Percentiles rank a stretch among this genome's conserved stretches.
These are phyloP conservation scores for Ormyrus nitidulus DNA, from an alignment of 2,888 invertebrate species.

Conservation along the genomic window DNA sequence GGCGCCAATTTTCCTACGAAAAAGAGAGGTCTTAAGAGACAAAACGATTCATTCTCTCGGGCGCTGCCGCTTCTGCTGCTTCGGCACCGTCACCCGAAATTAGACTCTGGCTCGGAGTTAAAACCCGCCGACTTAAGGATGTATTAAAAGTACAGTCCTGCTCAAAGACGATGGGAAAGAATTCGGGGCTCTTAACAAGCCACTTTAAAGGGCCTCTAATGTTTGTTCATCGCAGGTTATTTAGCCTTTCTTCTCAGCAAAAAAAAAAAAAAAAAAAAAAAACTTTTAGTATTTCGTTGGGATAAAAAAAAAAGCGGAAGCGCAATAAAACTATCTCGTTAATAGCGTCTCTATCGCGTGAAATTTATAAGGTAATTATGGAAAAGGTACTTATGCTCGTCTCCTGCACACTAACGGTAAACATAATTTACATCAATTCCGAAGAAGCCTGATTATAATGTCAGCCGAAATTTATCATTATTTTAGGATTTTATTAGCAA, in stretches of 20 bases:
- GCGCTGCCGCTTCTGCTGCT: background rate
- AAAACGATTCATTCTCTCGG: slow-evolving; percentile 17
- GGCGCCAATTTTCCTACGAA: slow-evolving; percentile 58
- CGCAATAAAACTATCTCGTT: too few species aligned
- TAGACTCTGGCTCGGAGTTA: slow-evolving; percentile 39
- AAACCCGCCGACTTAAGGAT: slow-evolving; percentile 27
- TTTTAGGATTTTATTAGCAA: background rate
- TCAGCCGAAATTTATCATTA: background rate
- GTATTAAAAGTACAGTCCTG: slow-evolving; percentile 41
- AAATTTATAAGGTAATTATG: too few species aligned
- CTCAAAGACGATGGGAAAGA: slow-evolving; percentile 38
- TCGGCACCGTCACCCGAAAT: slow-evolving; percentile 49
- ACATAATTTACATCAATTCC: slow-evolving; percentile 3
- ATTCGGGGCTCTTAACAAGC: slow-evolving; percentile 1
- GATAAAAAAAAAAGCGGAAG: too few species aligned
- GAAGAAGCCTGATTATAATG: background rate
- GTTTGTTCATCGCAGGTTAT: too few species aligned
- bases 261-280: slow-evolving; percentile 1
- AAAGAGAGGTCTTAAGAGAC: slow-evolving; percentile 13
- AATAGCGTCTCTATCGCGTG: too few species aligned
- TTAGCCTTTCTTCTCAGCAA: too few species aligned
- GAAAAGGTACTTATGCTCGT: too few species aligned
- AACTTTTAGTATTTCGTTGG: background rate
- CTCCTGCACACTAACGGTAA: too few species aligned
- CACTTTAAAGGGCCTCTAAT: too few species aligned